Conservation (phyloP, 2,888 invertebrate genomes). For the Neuroscelio doddi region DNA sequence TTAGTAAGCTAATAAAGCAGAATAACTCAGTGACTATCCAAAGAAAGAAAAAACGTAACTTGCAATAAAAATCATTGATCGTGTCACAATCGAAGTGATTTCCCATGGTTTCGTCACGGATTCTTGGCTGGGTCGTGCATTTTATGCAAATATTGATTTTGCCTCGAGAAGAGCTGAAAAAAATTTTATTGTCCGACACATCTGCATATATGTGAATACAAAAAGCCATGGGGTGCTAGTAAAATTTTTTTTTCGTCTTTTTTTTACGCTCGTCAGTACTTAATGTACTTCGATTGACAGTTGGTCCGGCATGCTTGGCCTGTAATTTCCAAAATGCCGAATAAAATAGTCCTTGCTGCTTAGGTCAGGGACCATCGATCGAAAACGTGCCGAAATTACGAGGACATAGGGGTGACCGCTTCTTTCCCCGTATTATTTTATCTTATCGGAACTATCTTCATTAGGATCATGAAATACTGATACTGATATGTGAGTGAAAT, state of each 20-base stretch:
- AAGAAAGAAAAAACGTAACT: neutral
- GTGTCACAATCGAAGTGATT: conserved; percentile 39
- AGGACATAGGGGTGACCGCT: conserved; percentile 3
- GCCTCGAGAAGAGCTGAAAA: conserved; percentile 29
- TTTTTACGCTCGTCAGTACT: conserved; percentile 22
- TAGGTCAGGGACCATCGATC: conserved; percentile 13
- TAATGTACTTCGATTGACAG: conserved; percentile 52
- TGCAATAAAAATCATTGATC: conserved; percentile 34
- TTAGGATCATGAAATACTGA: conserved; percentile 7
- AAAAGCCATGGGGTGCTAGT: conserved; percentile 11
- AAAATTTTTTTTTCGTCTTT: conserved; percentile 38
- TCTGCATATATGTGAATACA: conserved; percentile 55
- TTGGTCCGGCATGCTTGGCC: conserved; percentile 59
- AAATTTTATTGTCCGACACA: conserved; percentile 53
- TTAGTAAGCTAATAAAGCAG: too few species aligned
- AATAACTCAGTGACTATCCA: too few species aligned
- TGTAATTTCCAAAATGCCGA: conserved; percentile 64
- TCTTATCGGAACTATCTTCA: conserved; percentile 20
- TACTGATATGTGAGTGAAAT: neutral
- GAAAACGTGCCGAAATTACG: conserved; percentile 1
- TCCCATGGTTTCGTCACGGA: conserved; percentile 63
- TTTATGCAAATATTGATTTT: conserved; percentile 68
- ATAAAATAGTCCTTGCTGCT: conserved; percentile 41
- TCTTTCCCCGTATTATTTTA: conserved; percentile 13
- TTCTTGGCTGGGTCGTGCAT: conserved; percentile 53